Conservation (phyloP, 2,113 vertebrate species). For the Tor tambroides region DNA sequence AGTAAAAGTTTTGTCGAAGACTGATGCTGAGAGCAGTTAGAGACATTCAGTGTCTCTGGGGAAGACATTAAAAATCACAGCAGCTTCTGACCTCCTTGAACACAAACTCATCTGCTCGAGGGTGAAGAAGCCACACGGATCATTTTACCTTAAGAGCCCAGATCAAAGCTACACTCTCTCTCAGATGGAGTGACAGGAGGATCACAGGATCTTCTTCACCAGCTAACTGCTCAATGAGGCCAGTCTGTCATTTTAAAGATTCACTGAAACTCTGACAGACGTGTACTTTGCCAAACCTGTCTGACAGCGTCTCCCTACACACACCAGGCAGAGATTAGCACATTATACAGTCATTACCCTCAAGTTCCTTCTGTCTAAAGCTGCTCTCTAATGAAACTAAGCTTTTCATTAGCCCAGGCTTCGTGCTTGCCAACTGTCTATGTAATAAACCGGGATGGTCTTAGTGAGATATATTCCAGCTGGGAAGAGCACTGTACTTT, state of each 20-base stretch:
- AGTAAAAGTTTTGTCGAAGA: background rate
- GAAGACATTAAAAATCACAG: background rate
- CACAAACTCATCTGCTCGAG: constrained; percentile 40
- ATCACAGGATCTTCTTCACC: background rate
- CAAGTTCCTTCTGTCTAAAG: background rate
- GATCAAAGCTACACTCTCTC: constrained; percentile 28
- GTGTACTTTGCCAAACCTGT: constrained; percentile 14
- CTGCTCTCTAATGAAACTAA: constrained; percentile 38
- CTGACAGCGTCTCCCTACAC: constrained; percentile 17
- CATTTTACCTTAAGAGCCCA: constrained; percentile 61
- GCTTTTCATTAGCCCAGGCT: constrained; percentile 30
- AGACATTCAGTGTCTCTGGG: background rate
- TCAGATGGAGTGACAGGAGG: constrained; percentile 21
- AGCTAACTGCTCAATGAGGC: background rate
- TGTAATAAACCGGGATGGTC: constrained; percentile 22
- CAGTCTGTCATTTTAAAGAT: background rate
- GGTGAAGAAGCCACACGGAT: constrained; percentile 56
- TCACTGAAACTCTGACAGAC: background rate
- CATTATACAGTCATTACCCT: constrained; percentile 19
- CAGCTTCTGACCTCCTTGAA: constrained; percentile 12
- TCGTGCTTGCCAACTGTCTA: background rate
- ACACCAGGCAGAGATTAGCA: constrained; percentile 30
- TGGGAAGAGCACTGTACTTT: background rate
- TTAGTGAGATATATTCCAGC: constrained; percentile 10
- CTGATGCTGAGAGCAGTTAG: background rate